Conservation (phyloP, 2,888 invertebrate species). For the Andrena camellia region DNA sequence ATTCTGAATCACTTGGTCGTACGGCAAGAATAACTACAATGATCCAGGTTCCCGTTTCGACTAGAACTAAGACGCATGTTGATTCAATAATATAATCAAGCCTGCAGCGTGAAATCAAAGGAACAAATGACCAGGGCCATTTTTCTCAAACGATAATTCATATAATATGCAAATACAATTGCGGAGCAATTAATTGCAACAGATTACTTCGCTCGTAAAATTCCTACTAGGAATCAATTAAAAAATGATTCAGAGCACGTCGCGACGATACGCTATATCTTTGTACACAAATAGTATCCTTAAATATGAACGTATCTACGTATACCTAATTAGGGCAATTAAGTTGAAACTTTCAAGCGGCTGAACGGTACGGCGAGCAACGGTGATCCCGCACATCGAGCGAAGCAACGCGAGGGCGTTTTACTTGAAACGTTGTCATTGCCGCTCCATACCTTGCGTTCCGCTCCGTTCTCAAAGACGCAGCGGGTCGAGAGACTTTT, state of each 20-base stretch:
- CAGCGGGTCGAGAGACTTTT: neutral
- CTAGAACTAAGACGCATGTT: neutral
- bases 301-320: neutral
- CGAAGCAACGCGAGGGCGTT: neutral
- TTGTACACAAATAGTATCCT: conserved; percentile 11
- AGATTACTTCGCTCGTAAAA: neutral
- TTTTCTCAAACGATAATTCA: neutral
- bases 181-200: neutral
- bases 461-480: conserved; percentile 4
- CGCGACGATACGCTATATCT: conserved; percentile 14
- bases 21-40: conserved; percentile 45
- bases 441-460: neutral
- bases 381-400: no score
- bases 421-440: neutral
- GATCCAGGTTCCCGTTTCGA: conserved; percentile 15
- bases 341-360: neutral
- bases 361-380: neutral
- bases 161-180: neutral
- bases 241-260: conserved; percentile 17
- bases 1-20: conserved; percentile 42
- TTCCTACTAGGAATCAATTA: neutral
- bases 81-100: neutral
- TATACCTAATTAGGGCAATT: conserved; percentile 21
- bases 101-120: neutral
- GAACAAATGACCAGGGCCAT: neutral